Evolutionary conservation across 1,140 invertebrate species (phyloP).

Genomic region (Sipha flava): DNA sequence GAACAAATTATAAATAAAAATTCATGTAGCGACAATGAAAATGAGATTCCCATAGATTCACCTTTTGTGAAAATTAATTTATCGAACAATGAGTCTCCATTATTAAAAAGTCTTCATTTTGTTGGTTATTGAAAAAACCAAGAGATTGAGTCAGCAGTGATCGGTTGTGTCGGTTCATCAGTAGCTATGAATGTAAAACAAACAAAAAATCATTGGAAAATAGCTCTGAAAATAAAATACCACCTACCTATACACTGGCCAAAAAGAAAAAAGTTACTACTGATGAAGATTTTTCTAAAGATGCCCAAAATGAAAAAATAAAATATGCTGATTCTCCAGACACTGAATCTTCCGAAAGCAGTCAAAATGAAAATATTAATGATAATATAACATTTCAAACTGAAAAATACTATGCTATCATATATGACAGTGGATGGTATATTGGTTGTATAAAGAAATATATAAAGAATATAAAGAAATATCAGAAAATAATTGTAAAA

Average conservation of each 20-base stretch:
- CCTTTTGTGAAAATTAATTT: background rate
- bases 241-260: too few species aligned
- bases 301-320: background rate
- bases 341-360: background rate
- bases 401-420: too few species aligned
- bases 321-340: background rate
- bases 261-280: too few species aligned
- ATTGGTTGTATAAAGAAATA: too few species aligned
- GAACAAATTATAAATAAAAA: background rate
- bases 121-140: background rate
- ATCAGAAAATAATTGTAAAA: too few species aligned
- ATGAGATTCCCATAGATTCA: background rate
- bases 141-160: background rate
- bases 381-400: too few species aligned
- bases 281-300: background rate
- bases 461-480: too few species aligned
- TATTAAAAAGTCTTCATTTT: background rate
- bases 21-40: too few species aligned
- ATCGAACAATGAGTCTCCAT: background rate
- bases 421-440: too few species aligned
- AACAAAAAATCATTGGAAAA: background rate
- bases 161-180: background rate
- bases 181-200: background rate
- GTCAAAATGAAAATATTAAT: too few species aligned
- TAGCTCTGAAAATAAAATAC: background rate